Conservation (phyloP, 2,113 vertebrate species). For the Actinemys pallida region DNA sequence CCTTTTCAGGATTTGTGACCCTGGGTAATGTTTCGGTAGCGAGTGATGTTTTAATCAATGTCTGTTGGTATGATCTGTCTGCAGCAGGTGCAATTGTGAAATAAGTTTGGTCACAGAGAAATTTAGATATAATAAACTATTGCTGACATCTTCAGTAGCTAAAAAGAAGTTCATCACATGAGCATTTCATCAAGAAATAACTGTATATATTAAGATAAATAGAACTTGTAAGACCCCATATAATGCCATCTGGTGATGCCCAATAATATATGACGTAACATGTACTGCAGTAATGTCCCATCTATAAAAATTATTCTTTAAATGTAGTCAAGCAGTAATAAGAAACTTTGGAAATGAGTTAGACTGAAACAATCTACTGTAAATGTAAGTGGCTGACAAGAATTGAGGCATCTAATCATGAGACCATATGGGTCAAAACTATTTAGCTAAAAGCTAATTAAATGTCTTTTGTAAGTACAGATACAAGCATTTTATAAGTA, state of each 20-base stretch:
- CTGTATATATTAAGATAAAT: not conserved
- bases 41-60: not conserved
- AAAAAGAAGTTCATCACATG: not conserved
- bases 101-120: slow-evolving; percentile 6
- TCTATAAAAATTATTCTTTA: not conserved
- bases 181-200: not conserved
- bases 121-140: not conserved
- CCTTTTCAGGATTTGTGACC: not conserved
- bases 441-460: not conserved
- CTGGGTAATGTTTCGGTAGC: not conserved
- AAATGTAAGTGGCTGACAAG: slow-evolving; percentile 1
- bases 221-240: not conserved
- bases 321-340: not conserved
- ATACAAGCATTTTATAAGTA: not conserved
- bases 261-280: not conserved
- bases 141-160: not conserved
- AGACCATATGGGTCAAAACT: not conserved
- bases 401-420: not conserved
- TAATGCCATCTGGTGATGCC: not conserved
- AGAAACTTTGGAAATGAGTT: not conserved
- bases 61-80: not conserved
- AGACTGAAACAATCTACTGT: not conserved
- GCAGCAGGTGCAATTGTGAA: not conserved
- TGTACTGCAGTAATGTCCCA: not conserved
- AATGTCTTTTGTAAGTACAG: not conserved